A percentile compares a stretch with the other conserved stretches of the same genome.
Conservation (phyloP, 1,140 invertebrate genomes). For the Rhopalosiphum padi region DNA sequence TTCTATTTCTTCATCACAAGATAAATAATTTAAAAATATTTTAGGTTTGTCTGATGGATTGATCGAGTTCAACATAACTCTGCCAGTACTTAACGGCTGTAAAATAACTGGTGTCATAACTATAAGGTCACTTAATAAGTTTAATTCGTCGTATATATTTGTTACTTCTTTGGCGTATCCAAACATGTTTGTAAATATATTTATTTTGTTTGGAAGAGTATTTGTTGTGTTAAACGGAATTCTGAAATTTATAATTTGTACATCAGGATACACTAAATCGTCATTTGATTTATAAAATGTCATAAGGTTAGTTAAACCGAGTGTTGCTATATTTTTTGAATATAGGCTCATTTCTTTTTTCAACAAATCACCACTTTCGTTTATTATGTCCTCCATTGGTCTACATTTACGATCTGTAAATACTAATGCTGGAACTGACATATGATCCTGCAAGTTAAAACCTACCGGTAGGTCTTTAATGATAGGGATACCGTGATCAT, state of each 20-base stretch:
- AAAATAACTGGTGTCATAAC: constrained; percentile 68
- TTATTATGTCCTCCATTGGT: constrained; percentile 63
- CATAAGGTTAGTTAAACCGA: constrained; percentile 44
- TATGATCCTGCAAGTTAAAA: constrained; percentile 80
- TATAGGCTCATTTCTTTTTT: constrained; percentile 61
- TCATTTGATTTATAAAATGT: constrained; percentile 52
- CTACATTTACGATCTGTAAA: constrained; percentile 69
- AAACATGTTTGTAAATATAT: constrained; percentile 33
- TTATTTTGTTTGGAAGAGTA: background rate
- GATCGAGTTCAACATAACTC: constrained; percentile 66
- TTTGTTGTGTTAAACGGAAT: constrained; percentile 35
- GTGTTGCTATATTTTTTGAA: background rate
- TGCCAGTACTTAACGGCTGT: constrained; percentile 74
- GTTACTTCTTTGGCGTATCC: constrained; percentile 38
- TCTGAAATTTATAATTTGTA: constrained; percentile 53
- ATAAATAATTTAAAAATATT: constrained; percentile 75
- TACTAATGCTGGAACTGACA: constrained; percentile 71
- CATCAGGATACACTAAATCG: constrained; percentile 6
- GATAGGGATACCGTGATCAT: constrained; percentile 69
- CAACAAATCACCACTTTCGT: constrained; percentile 69
- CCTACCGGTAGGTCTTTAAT: constrained; percentile 76
- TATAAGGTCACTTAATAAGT: constrained; percentile 10
- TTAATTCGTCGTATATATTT: background rate
- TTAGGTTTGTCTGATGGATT: constrained; percentile 71
- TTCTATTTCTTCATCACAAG: constrained; percentile 65